Conservation (phyloP, 2,888 invertebrate species). For the Drosophila tanythrix region DNA sequence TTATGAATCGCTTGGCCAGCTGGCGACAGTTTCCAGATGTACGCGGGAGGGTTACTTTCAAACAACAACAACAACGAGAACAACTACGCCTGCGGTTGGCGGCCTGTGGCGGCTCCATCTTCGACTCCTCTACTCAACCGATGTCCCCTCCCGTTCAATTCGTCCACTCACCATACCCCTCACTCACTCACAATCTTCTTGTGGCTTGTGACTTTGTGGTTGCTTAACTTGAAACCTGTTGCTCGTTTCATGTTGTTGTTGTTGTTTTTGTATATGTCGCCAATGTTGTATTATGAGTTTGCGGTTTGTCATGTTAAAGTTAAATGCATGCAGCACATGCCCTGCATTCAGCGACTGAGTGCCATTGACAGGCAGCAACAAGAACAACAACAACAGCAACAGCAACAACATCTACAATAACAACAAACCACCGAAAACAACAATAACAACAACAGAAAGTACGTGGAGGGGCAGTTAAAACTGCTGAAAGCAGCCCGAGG, state of each 20-base stretch:
- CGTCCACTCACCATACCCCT: not conserved
- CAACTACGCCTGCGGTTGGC: slow-evolving; percentile 45
- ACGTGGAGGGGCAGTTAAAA: slow-evolving; percentile 40
- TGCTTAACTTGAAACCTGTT: slow-evolving; percentile 72
- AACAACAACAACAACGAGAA: slow-evolving; percentile 9
- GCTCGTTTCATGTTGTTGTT: slow-evolving; percentile 39
- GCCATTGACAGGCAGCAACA: slow-evolving; percentile 71
- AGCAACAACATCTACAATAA: slow-evolving; percentile 27
- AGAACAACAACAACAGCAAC: slow-evolving; percentile 36
- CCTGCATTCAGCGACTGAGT: slow-evolving; percentile 77
- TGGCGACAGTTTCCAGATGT: slow-evolving; percentile 72
- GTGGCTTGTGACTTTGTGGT: slow-evolving; percentile 61
- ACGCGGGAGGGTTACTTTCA: slow-evolving; percentile 51
- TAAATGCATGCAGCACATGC: slow-evolving; percentile 80
- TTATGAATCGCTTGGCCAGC: slow-evolving; percentile 78
- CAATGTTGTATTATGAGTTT: slow-evolving; percentile 76
- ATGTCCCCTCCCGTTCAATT: not conserved
- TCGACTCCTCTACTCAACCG: slow-evolving; percentile 26
- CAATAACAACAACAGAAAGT: slow-evolving; percentile 41
- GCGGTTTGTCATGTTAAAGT: slow-evolving; percentile 81
- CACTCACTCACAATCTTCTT: slow-evolving; percentile 19
- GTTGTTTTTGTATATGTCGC: slow-evolving; percentile 65
- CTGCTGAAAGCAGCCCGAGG: slow-evolving; percentile 43
- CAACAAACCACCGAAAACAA: slow-evolving; percentile 27
- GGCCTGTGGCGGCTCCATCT: slow-evolving; percentile 53